Base-by-base conservation (phyloP, 2,113 vertebrate genomes). In the Lasiurus cinereus region DNA sequence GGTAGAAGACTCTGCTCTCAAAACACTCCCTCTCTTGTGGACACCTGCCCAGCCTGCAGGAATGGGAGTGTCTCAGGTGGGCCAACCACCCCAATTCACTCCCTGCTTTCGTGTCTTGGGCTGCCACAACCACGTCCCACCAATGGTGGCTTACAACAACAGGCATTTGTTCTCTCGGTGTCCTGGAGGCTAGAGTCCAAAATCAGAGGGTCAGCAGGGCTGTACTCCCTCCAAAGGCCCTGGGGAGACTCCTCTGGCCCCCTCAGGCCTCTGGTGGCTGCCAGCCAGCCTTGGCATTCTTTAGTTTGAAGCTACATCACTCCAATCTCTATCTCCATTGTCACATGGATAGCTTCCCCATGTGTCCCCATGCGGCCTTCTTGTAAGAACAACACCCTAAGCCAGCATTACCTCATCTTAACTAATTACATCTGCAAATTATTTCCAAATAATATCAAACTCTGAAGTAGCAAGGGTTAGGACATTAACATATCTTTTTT, bases 181-280 rank as follows among this genome's bases (percentile, higher is more conserved):
- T 56, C 50, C 86, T 21, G 12, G n/a, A 79, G 83, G 7, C 69
- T 1, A 29, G 36, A 24, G 22, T 64, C 84, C 33, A 73, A 83
- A 73, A 22, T 5, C 54, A 27, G 76, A 62, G 59, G 12, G 43
- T 8, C n/a, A 56, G 29, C 29, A 59, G 64, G 66, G 69, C 62
- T 6, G 0, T 2, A 10, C 29, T 27, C 78, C 18, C 31, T 54
- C 88, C 15, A 39, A 9, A 62, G 29, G 12, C 31, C n/a, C 70
- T 3, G 43, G 5, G 3, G 59, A 66, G 4, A 27, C 16, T 18
- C 19, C 43, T 29, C 27, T 4, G 0, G 8, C 29, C 15, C 6
- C 22, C 31, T 31, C 56, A 19, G 2, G 13, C 31, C 27, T 18
- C 79, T 19, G 21, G 56, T 0, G 5, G 18, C 5, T 8, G 27